These are phyloP conservation scores for Tursiops truncatus DNA, from an alignment of 2,113 vertebrate genomes.

Conservation along the genomic window DNA sequence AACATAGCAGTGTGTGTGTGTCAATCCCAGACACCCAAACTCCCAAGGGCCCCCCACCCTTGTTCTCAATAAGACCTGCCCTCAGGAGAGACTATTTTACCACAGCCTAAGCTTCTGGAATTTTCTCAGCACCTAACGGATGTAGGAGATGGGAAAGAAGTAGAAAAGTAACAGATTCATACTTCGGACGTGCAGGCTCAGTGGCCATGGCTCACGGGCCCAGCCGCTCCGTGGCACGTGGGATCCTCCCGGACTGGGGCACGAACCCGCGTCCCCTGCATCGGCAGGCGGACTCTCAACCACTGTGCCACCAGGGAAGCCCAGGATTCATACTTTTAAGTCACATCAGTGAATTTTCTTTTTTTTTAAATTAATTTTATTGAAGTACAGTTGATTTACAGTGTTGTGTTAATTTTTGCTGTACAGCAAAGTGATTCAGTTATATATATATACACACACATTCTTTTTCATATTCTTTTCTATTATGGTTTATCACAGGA, in stretches of 20 bases:
- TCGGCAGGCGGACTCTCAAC: too few species aligned
- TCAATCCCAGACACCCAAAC: background rate
- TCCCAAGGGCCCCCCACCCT: too few species aligned
- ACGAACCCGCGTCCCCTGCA: too few species aligned
- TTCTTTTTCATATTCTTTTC: background rate
- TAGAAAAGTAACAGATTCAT: background rate
- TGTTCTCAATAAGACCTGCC: background rate
- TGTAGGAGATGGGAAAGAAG: background rate
- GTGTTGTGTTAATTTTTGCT: background rate
- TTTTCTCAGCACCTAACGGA: background rate
- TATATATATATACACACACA: background rate
- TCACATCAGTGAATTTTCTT: background rate
- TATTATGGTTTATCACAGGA: background rate
- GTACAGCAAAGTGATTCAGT: background rate
- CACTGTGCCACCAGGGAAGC: too few species aligned
- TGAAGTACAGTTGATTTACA: background rate
- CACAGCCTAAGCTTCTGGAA: background rate
- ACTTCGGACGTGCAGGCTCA: too few species aligned
- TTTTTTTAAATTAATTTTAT: background rate
- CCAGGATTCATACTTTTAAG: background rate
- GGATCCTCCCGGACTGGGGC: too few species aligned
- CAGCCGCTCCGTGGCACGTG: too few species aligned
- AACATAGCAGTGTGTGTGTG: background rate
- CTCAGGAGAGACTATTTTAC: background rate
- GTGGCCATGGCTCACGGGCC: too few species aligned